Evolutionary conservation across 2,888 invertebrate species (phyloP).

Genomic region (Melolontha melolontha): DNA sequence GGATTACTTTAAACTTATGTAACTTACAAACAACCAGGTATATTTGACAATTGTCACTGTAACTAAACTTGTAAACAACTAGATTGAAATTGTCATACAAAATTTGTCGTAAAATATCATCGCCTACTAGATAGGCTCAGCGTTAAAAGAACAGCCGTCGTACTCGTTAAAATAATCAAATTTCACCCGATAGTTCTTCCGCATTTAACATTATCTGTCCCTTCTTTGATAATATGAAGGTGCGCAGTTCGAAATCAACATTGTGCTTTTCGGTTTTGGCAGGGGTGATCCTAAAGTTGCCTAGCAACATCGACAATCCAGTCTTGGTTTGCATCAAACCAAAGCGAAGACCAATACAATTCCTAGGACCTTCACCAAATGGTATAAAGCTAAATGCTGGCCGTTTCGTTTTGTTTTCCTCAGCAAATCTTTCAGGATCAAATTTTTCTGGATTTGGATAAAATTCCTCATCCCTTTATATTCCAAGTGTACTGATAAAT

Average conservation of each 20-base stretch:
- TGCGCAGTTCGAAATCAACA: not conserved
- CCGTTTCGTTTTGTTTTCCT: constrained; percentile 8
- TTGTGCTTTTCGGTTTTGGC: not conserved
- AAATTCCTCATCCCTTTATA: constrained; percentile 16
- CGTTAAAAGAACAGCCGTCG: too few species aligned
- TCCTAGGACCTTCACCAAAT: constrained; percentile 26
- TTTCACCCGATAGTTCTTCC: not conserved
- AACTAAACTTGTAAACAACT: too few species aligned
- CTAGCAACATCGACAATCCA: constrained; percentile 15
- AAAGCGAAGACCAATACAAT: constrained; percentile 21
- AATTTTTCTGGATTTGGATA: constrained; percentile 20
- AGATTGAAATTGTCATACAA: too few species aligned
- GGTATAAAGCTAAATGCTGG: constrained; percentile 15
- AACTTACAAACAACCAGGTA: too few species aligned
- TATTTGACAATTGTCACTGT: too few species aligned
- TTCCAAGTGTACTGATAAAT: constrained; percentile 12
- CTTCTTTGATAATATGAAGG: constrained; percentile 16
- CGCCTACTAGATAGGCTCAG: too few species aligned
- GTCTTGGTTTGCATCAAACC: constrained; percentile 23
- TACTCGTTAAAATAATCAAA: too few species aligned
- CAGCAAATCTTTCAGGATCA: constrained; percentile 19
- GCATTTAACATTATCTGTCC: not conserved
- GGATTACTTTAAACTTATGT: too few species aligned
- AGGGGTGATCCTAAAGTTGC: constrained; percentile 1
- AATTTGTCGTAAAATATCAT: too few species aligned